Evolutionary conservation across 2,113 vertebrate species (phyloP).

Genomic region (Sciurus niger): DNA sequence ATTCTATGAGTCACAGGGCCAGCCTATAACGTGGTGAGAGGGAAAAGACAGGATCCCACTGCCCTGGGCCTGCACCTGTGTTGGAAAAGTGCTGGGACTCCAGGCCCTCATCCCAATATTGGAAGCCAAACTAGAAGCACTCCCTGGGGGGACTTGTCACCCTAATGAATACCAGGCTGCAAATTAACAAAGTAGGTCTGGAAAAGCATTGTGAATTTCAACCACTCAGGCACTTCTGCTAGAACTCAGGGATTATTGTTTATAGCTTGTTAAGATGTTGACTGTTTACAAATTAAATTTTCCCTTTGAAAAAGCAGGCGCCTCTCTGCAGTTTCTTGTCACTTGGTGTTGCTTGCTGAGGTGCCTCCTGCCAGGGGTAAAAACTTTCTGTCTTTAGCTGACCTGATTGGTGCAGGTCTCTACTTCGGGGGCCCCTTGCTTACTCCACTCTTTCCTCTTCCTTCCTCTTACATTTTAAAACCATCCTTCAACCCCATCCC

Average conservation of each 20-base stretch:
- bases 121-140: slow-evolving; percentile 81
- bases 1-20: neutral
- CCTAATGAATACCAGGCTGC: slow-evolving; percentile 91
- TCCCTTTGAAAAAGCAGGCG: slow-evolving; percentile 80
- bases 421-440: no score
- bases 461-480: neutral
- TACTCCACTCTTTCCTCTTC: no score
- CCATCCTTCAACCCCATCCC: neutral
- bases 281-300: slow-evolving; percentile 87
- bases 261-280: slow-evolving; percentile 84
- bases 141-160: slow-evolving; percentile 85
- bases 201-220: no score
- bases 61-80: slow-evolving; percentile 43
- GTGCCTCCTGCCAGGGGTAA: no score
- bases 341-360: neutral
- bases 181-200: slow-evolving; percentile 65
- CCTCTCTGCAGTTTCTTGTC: slow-evolving; percentile 62
- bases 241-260: no score
- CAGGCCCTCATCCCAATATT: slow-evolving; percentile 48
- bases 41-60: neutral
- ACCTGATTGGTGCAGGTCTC: no score
- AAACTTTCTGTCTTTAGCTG: no score
- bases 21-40: neutral
- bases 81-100: slow-evolving; percentile 70
- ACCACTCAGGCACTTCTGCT: no score